A percentile compares a stretch with the other conserved stretches of the same genome.
phyloP scores from a whole-genome alignment of 92 coral and sea anemone genomes.

The Paramuricea clavata region DNA sequence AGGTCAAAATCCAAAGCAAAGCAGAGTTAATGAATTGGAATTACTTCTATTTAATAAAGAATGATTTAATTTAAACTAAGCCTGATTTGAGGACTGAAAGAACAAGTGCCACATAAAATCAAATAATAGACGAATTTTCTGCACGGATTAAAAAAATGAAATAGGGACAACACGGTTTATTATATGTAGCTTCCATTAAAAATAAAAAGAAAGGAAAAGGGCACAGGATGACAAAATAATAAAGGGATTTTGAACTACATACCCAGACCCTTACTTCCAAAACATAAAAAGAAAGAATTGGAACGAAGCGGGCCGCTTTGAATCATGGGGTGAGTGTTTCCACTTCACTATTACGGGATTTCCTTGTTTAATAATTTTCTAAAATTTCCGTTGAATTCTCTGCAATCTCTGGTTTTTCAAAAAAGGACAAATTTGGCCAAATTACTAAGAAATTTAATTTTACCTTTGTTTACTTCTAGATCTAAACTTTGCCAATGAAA shows the following conservation, averaged over 20 bases:
- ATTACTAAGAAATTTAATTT: too few species aligned
- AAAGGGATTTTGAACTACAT: slow-evolving; percentile 36
- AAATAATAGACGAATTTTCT: not conserved
- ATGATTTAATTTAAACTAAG: not conserved
- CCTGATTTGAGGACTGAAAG: not conserved
- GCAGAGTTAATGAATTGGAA: too few species aligned
- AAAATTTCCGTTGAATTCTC: not conserved
- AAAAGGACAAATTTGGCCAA: not conserved
- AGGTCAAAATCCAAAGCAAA: too few species aligned
- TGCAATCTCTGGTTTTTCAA: not conserved
- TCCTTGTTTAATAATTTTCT: not conserved
- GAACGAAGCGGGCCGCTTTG: slow-evolving; percentile 12
- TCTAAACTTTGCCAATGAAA: too few species aligned
- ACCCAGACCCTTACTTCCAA: slow-evolving; percentile 27
- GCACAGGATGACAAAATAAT: not conserved
- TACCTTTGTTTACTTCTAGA: too few species aligned
- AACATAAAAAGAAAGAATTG: slow-evolving; percentile 41
- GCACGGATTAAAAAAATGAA: not conserved
- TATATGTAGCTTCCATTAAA: not conserved
- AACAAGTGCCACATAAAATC: not conserved
- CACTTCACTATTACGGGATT: not conserved
- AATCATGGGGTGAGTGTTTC: slow-evolving; percentile 20
- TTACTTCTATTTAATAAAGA: too few species aligned
- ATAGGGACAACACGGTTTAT: not conserved
- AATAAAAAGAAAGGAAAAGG: not conserved